Base-by-base conservation (phyloP, 1,140 invertebrate genomes). In the Drosophila watanabei region DNA sequence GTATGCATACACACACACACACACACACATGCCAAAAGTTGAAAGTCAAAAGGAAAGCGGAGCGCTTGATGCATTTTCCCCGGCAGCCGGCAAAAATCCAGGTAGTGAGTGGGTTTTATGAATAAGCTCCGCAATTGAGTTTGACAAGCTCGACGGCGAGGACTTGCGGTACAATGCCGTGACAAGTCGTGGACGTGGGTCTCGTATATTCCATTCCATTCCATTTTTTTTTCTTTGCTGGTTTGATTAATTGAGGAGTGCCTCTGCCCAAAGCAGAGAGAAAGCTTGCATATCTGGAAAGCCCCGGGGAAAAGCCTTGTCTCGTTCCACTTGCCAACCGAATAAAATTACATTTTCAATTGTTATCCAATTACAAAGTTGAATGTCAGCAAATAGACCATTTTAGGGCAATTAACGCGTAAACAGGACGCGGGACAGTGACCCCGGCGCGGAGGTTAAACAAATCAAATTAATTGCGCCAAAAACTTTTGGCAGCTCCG, bases 61-160 rank as follows among this genome's bases (percentile, higher is more conserved):
- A 68, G 49, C 20, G 37, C 64, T 37, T 79, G 75, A 69, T 88
- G 84, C 84, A 77, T 65, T 75, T 68, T 54, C 24, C 45, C 58
- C n/a, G 69, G 54, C 69, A 62, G 37, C 35, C 35, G 20, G 54
- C 54, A 57, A n/a, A 63, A 75, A 77, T 57, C 59, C 72, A 43
- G 58, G 41, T 69, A 57, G 54, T n/a, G 54, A 64, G 63, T 35
- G 33, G 60, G 52, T 61, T 60, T 79, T 80, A 88, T 81, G 65
- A 81, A 88, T 89, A 80, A 89, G 52, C 66, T 71, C 48, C 13
- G 60, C 73, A 88, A 88, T 89, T 79, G 78, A 79, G 75, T 81
- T 81, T 75, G 80, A 89, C 80, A 70, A 72, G 72, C 63, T 69
- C n/a, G 41, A 62, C 6, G 46, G 60, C 37, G 20, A 56, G 46